phyloP scores from a whole-genome alignment of 2,113 vertebrate genomes.

The Pseudonaja textilis region DNA sequence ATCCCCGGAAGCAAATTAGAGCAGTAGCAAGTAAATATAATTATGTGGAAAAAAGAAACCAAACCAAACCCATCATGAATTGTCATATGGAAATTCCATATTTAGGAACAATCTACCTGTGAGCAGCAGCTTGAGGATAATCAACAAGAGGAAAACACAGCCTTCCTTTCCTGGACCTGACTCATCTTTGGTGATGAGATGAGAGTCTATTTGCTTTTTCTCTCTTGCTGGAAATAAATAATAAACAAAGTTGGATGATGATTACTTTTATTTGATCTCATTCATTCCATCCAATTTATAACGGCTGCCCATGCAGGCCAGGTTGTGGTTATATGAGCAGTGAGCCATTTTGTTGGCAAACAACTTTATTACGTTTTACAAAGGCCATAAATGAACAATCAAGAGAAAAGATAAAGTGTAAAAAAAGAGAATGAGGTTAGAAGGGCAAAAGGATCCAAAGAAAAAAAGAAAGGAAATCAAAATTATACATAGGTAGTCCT shows the following conservation, averaged over 20 bases:
- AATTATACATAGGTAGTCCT: no score
- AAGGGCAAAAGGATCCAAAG: not conserved
- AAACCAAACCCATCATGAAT: not conserved
- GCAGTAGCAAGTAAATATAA: not conserved
- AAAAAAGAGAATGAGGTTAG: not conserved
- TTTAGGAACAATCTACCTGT: not conserved
- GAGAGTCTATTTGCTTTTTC: not conserved
- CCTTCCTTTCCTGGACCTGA: not conserved
- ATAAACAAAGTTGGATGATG: not conserved
- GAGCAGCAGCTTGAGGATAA: not conserved
- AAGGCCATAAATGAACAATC: not conserved
- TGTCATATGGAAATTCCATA: not conserved
- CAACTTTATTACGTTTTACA: not conserved
- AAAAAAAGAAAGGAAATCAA: not conserved
- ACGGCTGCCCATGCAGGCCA: not conserved
- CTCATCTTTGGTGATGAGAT: not conserved
- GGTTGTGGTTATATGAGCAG: not conserved
- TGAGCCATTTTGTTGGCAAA: not conserved
- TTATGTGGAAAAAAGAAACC: not conserved
- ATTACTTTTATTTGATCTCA: not conserved
- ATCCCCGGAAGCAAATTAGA: not conserved
- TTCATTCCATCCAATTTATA: not conserved
- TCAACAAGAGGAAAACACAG: not conserved
- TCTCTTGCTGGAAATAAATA: not conserved
- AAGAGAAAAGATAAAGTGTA: not conserved